Evolutionary conservation across 2,113 vertebrate species (phyloP).

Genomic region (Passer domesticus): DNA sequence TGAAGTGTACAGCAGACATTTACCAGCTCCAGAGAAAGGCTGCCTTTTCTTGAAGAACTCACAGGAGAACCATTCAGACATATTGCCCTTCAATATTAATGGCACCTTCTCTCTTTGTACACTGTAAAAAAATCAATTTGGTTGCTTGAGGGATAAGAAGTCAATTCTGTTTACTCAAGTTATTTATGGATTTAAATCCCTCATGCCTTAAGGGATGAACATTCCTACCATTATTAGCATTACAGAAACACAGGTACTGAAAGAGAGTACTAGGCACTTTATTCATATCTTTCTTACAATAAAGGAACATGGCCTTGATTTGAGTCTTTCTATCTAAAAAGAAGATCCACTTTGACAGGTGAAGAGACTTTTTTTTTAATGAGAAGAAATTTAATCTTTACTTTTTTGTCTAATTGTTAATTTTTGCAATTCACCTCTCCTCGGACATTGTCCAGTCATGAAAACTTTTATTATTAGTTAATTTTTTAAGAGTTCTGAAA

Average conservation of each 20-base stretch:
- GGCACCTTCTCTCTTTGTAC: not conserved
- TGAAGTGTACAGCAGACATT: not conserved
- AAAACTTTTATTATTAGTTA: not conserved
- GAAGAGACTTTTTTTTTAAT: not conserved
- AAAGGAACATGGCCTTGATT: not conserved
- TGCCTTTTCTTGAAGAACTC: constrained; percentile 16
- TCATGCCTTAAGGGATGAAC: not conserved
- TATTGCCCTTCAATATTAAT: constrained; percentile 1
- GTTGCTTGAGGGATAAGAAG: not conserved
- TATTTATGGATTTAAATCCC: constrained; percentile 39
- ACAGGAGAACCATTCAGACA: not conserved
- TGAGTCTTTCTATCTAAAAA: not conserved
- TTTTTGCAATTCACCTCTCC: not conserved
- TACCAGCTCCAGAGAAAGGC: not conserved
- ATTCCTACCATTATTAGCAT: not conserved
- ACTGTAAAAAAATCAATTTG: constrained; percentile 38
- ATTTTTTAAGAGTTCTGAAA: not conserved
- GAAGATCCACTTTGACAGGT: not conserved
- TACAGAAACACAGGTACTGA: not conserved
- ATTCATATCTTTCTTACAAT: not conserved
- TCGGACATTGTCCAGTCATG: not conserved
- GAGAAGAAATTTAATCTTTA: not conserved
- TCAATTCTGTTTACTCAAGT: not conserved
- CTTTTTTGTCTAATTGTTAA: not conserved
- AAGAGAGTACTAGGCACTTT: not conserved